Evolutionary conservation across 2,797 vertebrate species (phyloP).

Genomic region (Distichodus sexfasciatus): DNA sequence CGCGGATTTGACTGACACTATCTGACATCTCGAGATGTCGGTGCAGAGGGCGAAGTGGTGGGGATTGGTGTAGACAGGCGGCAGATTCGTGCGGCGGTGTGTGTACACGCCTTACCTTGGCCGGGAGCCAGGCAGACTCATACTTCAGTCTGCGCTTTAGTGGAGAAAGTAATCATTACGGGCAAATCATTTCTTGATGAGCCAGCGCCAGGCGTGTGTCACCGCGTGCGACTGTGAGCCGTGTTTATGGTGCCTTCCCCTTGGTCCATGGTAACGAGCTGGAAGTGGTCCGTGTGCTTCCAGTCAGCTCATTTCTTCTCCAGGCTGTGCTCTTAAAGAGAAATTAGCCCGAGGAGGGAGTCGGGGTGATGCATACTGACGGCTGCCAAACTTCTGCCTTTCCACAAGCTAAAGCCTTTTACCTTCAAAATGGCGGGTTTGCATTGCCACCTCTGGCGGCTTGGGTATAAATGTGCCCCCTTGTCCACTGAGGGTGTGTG

Average conservation of each 20-base stretch:
- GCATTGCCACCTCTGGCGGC: constrained; percentile 56
- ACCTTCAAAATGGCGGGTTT: constrained; percentile 56
- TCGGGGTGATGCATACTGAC: constrained; percentile 1
- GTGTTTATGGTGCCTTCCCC: constrained; percentile 1
- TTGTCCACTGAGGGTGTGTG: constrained; percentile 41
- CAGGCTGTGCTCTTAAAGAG: neutral
- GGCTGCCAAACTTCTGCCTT: constrained; percentile 55
- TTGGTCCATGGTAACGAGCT: neutral
- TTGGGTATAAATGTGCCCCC: constrained; percentile 55
- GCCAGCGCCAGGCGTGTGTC: constrained; percentile 11
- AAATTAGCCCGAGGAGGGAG: neutral
- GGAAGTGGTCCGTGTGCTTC: neutral
- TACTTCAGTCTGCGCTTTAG: constrained; percentile 49
- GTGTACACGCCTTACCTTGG: constrained; percentile 58
- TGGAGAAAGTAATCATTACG: constrained; percentile 57
- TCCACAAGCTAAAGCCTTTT: constrained; percentile 38
- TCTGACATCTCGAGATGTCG: neutral
- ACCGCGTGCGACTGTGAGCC: neutral
- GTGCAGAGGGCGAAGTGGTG: constrained; percentile 27
- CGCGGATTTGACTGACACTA: neutral
- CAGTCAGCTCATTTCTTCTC: constrained; percentile 50
- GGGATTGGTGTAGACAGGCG: constrained; percentile 37
- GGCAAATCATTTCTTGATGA: constrained; percentile 65
- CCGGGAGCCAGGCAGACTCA: constrained; percentile 53
- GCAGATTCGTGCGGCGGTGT: constrained; percentile 56